phyloP scores from a whole-genome alignment of 1,140 invertebrate genomes.

The Brachionus sp. region DNA sequence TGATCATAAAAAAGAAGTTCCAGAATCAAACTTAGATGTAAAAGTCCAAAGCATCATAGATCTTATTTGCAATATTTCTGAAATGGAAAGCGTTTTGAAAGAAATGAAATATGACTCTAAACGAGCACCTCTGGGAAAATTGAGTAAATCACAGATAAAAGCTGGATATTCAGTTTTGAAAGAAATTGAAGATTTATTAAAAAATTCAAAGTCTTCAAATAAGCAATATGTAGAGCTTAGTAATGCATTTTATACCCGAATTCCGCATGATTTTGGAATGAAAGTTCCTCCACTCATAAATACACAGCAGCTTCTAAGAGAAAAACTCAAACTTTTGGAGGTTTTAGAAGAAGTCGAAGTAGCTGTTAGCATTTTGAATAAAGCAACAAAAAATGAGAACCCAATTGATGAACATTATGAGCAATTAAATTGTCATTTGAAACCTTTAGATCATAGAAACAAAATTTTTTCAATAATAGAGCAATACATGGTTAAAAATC shows the following conservation, averaged over 20 bases:
- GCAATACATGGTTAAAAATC: constrained; percentile 78
- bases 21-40: constrained; percentile 68
- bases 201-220: background rate
- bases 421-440: constrained; percentile 77
- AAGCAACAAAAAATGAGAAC: constrained; percentile 62
- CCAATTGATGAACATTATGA: constrained; percentile 81
- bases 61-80: constrained; percentile 82
- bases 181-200: constrained; percentile 70
- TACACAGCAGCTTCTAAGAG: constrained; percentile 53
- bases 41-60: constrained; percentile 77
- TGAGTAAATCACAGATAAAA: constrained; percentile 84
- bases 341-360: constrained; percentile 88
- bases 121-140: constrained; percentile 93
- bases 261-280: constrained; percentile 89
- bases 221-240: constrained; percentile 68
- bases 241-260: constrained; percentile 86
- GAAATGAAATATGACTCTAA: constrained; percentile 92
- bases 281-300: constrained; percentile 75
- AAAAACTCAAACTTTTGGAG: constrained; percentile 84
- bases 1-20: constrained; percentile 53
- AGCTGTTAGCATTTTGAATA: constrained; percentile 76
- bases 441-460: constrained; percentile 46
- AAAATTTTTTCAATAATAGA: constrained; percentile 74
- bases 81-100: constrained; percentile 84
- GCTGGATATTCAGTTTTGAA: constrained; percentile 76